Percentiles rank a stretch among this genome's conserved stretches.
These are phyloP conservation scores for Oenanthe melanoleuca DNA, from an alignment of 2,113 vertebrate genomes.

Conservation along the genomic window DNA sequence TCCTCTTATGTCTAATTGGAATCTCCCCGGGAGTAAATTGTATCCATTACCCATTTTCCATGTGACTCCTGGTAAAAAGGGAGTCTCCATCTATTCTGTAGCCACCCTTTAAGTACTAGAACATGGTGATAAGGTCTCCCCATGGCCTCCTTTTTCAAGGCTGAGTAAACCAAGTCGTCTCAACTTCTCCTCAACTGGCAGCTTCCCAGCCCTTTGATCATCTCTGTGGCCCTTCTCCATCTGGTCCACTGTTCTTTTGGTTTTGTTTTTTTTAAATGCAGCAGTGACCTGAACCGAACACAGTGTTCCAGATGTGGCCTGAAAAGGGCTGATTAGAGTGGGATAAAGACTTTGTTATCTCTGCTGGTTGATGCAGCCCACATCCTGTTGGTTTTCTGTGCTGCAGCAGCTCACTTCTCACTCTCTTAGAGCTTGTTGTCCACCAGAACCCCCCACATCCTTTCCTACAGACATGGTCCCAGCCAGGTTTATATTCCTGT, in stretches of 20 bases:
- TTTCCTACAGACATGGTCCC: background rate
- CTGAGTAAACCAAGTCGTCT: background rate
- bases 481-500: background rate
- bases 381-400: background rate
- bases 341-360: background rate
- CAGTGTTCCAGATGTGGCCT: background rate
- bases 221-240: background rate
- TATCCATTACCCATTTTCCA: background rate
- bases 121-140: background rate
- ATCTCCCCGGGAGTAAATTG: background rate
- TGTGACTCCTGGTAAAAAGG: background rate
- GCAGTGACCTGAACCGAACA: background rate
- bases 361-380: background rate
- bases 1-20: background rate
- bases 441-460: background rate
- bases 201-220: background rate
- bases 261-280: background rate
- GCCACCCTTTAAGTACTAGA: background rate
- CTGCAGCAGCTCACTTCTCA: background rate
- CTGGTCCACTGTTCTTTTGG: fast-evolving
- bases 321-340: background rate
- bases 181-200: background rate
- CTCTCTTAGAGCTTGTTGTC: background rate
- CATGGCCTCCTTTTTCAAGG: background rate
- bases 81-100: background rate